Percentiles rank a stretch among this genome's conserved stretches.
Evolutionary conservation across 2,888 invertebrate genomes (phyloP).

Genomic region (Trilocha varians): DNA sequence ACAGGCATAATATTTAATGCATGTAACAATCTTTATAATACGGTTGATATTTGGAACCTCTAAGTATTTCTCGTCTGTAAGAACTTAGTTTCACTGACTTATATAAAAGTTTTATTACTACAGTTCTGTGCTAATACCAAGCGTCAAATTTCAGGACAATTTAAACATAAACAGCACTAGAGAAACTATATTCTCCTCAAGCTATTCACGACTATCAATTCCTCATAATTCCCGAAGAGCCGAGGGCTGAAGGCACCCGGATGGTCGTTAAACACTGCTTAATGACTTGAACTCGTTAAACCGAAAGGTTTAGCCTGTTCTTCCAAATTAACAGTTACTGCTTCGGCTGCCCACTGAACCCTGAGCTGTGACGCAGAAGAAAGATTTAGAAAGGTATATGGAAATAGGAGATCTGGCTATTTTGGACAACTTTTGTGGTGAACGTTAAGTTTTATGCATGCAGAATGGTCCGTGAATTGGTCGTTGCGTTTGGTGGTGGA

Average conservation of each 20-base stretch:
- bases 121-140: too few species aligned
- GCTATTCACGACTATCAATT: conserved; percentile 23
- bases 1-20: too few species aligned
- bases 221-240: conserved; percentile 24
- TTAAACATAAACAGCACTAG: neutral
- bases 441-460: conserved; percentile 63
- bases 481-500: conserved; percentile 18
- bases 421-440: conserved; percentile 36
- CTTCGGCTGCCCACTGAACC: conserved; percentile 23
- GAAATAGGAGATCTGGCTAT: conserved; percentile 17
- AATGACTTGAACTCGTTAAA: conserved; percentile 57
- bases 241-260: conserved; percentile 29
- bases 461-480: conserved; percentile 59
- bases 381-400: conserved; percentile 6
- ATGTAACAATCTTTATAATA: too few species aligned
- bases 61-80: too few species aligned
- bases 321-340: conserved; percentile 58
- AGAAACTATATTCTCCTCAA: neutral
- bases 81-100: too few species aligned
- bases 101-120: too few species aligned
- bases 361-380: conserved; percentile 18
- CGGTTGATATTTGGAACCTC: too few species aligned
- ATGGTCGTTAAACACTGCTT: conserved; percentile 49
- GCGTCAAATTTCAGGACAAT: neutral
- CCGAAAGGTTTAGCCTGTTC: conserved; percentile 62